Evolutionary conservation across 1,140 invertebrate genomes (phyloP), one percentile per base, ranked within the genome.

Genomic region (Pseudachorutes palmiensis): DNA sequence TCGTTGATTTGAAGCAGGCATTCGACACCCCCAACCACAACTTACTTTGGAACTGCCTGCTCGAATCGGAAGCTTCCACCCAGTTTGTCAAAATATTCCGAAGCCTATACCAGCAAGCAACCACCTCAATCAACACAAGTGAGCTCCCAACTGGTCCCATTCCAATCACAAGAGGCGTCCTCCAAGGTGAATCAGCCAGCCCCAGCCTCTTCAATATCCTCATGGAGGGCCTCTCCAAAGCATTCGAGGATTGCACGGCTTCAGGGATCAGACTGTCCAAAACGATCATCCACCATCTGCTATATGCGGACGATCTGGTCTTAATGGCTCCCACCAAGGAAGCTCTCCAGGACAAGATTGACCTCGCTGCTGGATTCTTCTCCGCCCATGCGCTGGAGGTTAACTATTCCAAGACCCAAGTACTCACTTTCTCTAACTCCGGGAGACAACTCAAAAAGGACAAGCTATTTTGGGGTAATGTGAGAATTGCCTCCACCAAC

Each of bases 261-360:
- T 16, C 41, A 1, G 59, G 66, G 30, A 57, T 68, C 2, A 32
- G 22, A 41, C 55, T 71, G 1, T 28, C 12, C 1, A 16, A 41
- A 36, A 26, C 22, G 1, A 29, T 28, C 16, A n/a, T 71, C 1
- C 62, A 67, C 29, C 29, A 65, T 0, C 45, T 65, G 0, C 32
- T 71, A 2, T 71, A 51, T 60, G 70, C 70, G 0, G 70, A 71
- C 30, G 70, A 71, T 51, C 64, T 67, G 24, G 59, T 51, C 0
- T 16, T 68, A 2, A 2, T 71, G 1, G 70, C 66, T 0, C 12
- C 22, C 0, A 62, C 9, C 30, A 19, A 33, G 1, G 9, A 2
- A 0, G 49, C 62, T 29, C 32, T 71, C 1, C 65, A 71, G 51
- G 19, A 31, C 5, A 71, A 71, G 59, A 65, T 71, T 45, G 48